Conservation (phyloP, 2,113 vertebrate species). For the Petrocephalus zakoni region DNA sequence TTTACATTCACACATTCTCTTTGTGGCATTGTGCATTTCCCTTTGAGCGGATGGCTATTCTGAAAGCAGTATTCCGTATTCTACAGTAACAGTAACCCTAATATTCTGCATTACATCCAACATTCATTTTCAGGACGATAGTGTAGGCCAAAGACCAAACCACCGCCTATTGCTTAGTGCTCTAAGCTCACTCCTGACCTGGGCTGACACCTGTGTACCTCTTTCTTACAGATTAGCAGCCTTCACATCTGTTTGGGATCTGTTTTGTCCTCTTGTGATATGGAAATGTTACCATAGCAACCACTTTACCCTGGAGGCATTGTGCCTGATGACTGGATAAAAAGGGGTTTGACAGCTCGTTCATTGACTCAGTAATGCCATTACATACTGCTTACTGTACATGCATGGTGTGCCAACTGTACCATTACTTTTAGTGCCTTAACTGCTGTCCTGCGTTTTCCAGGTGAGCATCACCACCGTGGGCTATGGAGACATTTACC, state of each 20-base stretch:
- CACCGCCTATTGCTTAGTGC: background rate
- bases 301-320: background rate
- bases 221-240: background rate
- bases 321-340: background rate
- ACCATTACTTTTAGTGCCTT: background rate
- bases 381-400: background rate
- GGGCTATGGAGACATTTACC: constrained; percentile 78
- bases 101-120: background rate
- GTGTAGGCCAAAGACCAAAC: background rate
- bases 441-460: background rate
- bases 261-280: background rate
- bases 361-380: background rate
- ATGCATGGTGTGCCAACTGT: background rate
- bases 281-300: background rate
- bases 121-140: background rate
- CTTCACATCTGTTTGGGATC: background rate
- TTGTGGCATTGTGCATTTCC: background rate
- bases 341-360: background rate
- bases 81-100: background rate
- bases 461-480: constrained; percentile 85
- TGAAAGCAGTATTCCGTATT: background rate
- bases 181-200: background rate
- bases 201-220: background rate
- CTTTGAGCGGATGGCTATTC: background rate
- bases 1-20: background rate